Conservation (phyloP, 2,888 invertebrate genomes). For the Fragum fragum region DNA sequence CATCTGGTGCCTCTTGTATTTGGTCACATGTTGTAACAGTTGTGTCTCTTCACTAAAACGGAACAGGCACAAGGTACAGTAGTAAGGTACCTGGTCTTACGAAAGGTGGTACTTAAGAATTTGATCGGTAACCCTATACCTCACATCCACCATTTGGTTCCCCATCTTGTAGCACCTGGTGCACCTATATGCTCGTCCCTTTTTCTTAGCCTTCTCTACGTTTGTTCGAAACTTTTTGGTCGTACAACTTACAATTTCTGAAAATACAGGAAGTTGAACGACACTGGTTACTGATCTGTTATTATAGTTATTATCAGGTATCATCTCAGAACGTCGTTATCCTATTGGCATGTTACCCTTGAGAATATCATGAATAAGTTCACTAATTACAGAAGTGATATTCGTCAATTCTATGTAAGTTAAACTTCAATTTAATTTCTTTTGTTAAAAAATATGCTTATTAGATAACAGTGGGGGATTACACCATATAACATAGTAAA, state of each 20-base stretch:
- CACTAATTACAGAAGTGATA: too few species aligned
- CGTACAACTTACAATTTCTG: not conserved
- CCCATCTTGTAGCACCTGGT: slow-evolving; percentile 13
- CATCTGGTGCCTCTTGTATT: slow-evolving; percentile 10
- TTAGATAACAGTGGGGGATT: too few species aligned
- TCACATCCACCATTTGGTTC: not conserved
- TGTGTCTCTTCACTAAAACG: not conserved
- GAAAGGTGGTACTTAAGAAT: slow-evolving; percentile 19
- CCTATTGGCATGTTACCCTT: not conserved
- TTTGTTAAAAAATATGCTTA: not conserved
- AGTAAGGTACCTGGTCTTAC: slow-evolving; percentile 12
- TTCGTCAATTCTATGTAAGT: too few species aligned
- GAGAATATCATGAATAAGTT: too few species aligned
- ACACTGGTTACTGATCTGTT: too few species aligned
- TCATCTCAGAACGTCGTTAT: too few species aligned
- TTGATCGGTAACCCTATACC: not conserved
- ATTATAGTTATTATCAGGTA: not conserved
- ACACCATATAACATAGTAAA: not conserved
- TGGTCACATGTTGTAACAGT: slow-evolving; percentile 1
- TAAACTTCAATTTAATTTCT: too few species aligned
- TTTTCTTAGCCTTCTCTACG: not conserved
- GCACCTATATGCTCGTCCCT: not conserved
- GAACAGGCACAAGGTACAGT: too few species aligned
- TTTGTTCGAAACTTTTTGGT: not conserved
- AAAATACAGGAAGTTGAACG: too few species aligned